These are phyloP conservation scores for Leptodactylus fuscus DNA, from an alignment of 2,113 vertebrate species.

Conservation along the genomic window DNA sequence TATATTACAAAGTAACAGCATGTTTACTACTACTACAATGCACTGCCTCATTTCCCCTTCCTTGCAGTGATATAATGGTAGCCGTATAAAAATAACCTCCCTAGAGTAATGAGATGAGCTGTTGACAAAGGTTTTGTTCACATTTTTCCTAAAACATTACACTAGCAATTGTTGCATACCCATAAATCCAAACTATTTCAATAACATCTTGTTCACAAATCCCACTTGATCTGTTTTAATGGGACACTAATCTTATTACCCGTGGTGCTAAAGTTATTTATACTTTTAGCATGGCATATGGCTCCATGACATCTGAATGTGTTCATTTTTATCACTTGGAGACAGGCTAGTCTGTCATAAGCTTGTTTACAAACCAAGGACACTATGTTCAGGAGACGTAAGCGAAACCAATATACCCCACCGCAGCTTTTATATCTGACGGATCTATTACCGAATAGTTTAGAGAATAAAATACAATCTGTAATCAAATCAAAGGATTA, in stretches of 20 bases:
- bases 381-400: slow-evolving; percentile 15
- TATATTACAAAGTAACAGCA: not conserved
- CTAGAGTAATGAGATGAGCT: not conserved
- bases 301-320: slow-evolving; percentile 51
- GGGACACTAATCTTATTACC: slow-evolving; percentile 51
- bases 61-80: not conserved
- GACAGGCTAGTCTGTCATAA: slow-evolving; percentile 49
- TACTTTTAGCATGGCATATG: slow-evolving; percentile 42
- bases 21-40: not conserved
- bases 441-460: slow-evolving; percentile 3
- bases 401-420: not conserved
- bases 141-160: slow-evolving; percentile 46
- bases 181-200: slow-evolving; percentile 51
- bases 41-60: not conserved
- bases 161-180: not conserved
- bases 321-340: slow-evolving; percentile 37
- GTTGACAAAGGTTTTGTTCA: slow-evolving; percentile 9
- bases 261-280: slow-evolving; percentile 53
- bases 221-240: slow-evolving; percentile 54
- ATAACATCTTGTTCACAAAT: slow-evolving; percentile 57
- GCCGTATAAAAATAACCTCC: not conserved
- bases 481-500: not conserved
- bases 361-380: slow-evolving; percentile 46
- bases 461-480: not conserved
- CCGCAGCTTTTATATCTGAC: not conserved